Conservation (phyloP, 1,140 invertebrate genomes). For the Leptinotarsa undecemlineata region DNA sequence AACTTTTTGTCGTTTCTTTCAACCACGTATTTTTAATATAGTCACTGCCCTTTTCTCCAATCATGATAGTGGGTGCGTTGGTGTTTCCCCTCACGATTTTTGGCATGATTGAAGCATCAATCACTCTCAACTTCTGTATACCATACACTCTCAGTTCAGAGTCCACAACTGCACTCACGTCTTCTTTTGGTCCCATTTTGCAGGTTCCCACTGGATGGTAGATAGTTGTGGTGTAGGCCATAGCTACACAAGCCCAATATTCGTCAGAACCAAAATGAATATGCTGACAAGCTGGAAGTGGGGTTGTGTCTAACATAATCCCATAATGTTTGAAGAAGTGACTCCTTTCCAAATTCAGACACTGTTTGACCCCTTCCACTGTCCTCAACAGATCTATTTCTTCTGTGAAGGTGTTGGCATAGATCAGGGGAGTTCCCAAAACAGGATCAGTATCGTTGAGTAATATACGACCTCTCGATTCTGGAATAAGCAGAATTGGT, state of each 20-base stretch:
- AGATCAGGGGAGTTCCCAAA: constrained; percentile 64
- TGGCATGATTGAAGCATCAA: constrained; percentile 58
- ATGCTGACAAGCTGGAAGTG: constrained; percentile 54
- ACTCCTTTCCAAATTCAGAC: constrained; percentile 58
- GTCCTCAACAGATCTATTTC: constrained; percentile 60
- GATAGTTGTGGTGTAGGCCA: constrained; percentile 54
- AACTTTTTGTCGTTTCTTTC: background rate
- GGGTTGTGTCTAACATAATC: constrained; percentile 52
- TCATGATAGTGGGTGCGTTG: constrained; percentile 70
- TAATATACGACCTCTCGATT: constrained; percentile 63
- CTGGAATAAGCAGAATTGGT: constrained; percentile 60
- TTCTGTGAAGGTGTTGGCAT: constrained; percentile 69
- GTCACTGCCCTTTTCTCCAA: constrained; percentile 70
- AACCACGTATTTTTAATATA: constrained; percentile 61
- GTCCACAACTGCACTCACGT: constrained; percentile 53
- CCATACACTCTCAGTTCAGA: constrained; percentile 51
- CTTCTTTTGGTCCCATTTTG: constrained; percentile 62
- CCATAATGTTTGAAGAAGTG: constrained; percentile 55
- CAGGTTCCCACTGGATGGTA: constrained; percentile 64
- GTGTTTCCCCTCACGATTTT: constrained; percentile 65
- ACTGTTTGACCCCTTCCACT: constrained; percentile 60
- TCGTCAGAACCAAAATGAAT: constrained; percentile 55
- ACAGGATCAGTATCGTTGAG: constrained; percentile 63
- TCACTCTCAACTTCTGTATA: constrained; percentile 51
- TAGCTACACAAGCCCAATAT: constrained; percentile 60